Conservation (phyloP, 2,797 vertebrate genomes). For the Chrysolophus pictus region DNA sequence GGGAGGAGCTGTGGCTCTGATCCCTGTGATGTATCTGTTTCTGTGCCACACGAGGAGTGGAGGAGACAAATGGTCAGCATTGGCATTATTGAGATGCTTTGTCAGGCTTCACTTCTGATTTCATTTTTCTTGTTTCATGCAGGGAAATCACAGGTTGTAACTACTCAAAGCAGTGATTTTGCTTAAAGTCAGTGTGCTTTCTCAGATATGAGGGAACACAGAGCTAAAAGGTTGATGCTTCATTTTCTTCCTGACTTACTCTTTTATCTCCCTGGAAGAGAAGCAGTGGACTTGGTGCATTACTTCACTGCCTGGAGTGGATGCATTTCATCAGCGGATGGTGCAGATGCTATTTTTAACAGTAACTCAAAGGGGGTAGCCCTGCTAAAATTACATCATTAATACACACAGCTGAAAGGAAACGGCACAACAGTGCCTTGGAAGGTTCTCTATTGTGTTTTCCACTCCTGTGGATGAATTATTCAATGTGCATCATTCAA, state of each 20-base stretch:
- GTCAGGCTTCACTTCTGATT: not conserved
- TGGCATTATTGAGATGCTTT: not conserved
- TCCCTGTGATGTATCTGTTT: accelerated
- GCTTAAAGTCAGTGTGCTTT: not conserved
- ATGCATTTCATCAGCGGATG: conserved; percentile 71
- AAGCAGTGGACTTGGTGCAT: conserved; percentile 31
- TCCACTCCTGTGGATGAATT: not conserved
- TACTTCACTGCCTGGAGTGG: conserved; percentile 66
- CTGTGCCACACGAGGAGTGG: not conserved
- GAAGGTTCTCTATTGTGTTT: not conserved
- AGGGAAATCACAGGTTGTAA: not conserved
- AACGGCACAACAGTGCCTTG: not conserved
- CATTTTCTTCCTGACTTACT: conserved; percentile 12
- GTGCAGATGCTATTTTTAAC: conserved; percentile 69
- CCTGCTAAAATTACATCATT: conserved; percentile 77
- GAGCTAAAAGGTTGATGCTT: conserved; percentile 12
- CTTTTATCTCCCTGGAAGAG: conserved; percentile 14
- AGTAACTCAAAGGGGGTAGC: conserved; percentile 59
- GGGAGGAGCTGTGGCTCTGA: not conserved
- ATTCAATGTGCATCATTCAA: not conserved
- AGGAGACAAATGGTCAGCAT: not conserved
- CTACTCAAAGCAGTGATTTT: not conserved
- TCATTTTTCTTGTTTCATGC: not conserved
- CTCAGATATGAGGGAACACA: not conserved
- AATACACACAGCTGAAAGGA: conserved; percentile 64